These are phyloP conservation scores for Acanthurus lineatus DNA, from an alignment of 2,797 vertebrate genomes.

Conservation along the genomic window DNA sequence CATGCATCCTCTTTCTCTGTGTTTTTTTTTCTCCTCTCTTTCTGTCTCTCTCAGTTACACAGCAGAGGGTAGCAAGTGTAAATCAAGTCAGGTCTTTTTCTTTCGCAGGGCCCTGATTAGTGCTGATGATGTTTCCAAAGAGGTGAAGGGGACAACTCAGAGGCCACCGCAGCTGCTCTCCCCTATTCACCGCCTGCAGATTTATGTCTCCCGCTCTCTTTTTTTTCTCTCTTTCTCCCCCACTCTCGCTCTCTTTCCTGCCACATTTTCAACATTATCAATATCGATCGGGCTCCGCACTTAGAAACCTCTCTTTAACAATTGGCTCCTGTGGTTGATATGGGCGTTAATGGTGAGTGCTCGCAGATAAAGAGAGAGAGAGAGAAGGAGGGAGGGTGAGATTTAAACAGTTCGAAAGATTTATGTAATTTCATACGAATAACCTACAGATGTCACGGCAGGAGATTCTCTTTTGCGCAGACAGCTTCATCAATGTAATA, in stretches of 20 bases:
- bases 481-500: slow-evolving; percentile 63
- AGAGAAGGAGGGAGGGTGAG: slow-evolving; percentile 65
- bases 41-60: slow-evolving; percentile 58
- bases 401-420: slow-evolving; percentile 94
- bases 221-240: slow-evolving; percentile 64
- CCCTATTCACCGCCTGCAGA: slow-evolving; percentile 87
- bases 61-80: slow-evolving; percentile 87
- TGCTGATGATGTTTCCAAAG: slow-evolving; percentile 90
- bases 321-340: slow-evolving; percentile 93
- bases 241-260: slow-evolving; percentile 79
- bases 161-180: slow-evolving; percentile 89
- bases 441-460: slow-evolving; percentile 90
- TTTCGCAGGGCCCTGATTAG: slow-evolving; percentile 90
- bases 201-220: slow-evolving; percentile 87
- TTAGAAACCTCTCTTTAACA: slow-evolving; percentile 92
- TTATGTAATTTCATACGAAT: slow-evolving; percentile 97
- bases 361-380: slow-evolving; percentile 60
- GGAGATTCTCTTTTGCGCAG: slow-evolving; percentile 67
- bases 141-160: slow-evolving; percentile 84
- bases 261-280: slow-evolving; percentile 95
- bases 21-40: slow-evolving; percentile 12
- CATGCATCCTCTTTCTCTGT: slow-evolving; percentile 27
- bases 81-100: slow-evolving; percentile 86
- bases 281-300: slow-evolving; percentile 92
- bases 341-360: slow-evolving; percentile 88